Percentiles rank a stretch among this genome's conserved stretches.
Evolutionary conservation across 2,888 invertebrate species (phyloP).

Genomic region (Synergus laeviventris): DNA sequence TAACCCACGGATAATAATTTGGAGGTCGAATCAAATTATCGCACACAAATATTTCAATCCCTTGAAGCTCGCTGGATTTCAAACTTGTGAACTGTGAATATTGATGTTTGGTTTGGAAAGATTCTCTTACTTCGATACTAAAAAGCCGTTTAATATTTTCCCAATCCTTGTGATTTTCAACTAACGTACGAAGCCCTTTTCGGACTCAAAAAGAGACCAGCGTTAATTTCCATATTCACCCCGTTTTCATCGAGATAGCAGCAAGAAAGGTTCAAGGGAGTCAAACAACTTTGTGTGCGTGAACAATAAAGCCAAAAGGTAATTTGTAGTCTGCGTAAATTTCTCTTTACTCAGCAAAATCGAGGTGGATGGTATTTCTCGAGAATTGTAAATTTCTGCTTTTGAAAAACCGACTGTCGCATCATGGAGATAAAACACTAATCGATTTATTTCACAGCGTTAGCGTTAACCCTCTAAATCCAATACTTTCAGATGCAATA

Average conservation of each 20-base stretch:
- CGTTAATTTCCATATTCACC: conserved; percentile 18
- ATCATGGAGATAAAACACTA: not conserved
- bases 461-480: too few relatives aligned
- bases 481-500: not conserved
- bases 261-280: not conserved
- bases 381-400: not conserved
- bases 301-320: not conserved
- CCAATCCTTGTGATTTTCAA: conserved; percentile 43
- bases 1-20: conserved; percentile 2
- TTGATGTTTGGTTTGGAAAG: not conserved
- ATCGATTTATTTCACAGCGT: not conserved
- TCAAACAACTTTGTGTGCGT: not conserved
- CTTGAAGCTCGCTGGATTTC: not conserved
- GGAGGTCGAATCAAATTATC: conserved; percentile 5
- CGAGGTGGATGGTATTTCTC: not conserved
- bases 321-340: not conserved
- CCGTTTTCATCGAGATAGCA: not conserved
- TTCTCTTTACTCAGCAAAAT: not conserved
- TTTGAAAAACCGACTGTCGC: not conserved
- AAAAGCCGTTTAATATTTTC: conserved; percentile 48
- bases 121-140: not conserved
- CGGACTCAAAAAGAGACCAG: not conserved
- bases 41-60: not conserved
- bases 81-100: conserved; percentile 14
- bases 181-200: not conserved